Conservation (phyloP, 2,797 vertebrate species). For the Takifugu ocellatus region DNA sequence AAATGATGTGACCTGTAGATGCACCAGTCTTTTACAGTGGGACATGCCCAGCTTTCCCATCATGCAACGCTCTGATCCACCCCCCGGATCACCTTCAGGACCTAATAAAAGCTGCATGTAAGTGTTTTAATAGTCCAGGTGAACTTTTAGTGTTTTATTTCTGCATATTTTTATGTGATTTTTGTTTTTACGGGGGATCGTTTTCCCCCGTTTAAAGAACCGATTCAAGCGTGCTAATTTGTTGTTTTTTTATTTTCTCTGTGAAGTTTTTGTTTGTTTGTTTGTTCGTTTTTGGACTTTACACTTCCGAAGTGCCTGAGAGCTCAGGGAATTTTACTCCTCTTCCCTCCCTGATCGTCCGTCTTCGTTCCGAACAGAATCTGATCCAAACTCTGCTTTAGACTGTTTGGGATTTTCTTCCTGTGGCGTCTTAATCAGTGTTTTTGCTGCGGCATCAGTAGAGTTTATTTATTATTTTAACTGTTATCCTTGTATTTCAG, state of each 20-base stretch:
- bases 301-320: conserved; percentile 67
- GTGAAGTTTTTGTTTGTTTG: background rate
- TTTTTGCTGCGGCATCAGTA: conserved; percentile 32
- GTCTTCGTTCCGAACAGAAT: too few species aligned
- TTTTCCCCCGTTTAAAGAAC: conserved; percentile 41
- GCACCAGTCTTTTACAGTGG: too few species aligned
- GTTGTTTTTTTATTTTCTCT: conserved; percentile 5
- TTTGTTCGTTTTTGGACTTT: background rate
- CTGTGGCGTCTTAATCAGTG: conserved; percentile 27
- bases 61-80: too few species aligned
- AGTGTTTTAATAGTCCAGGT: conserved; percentile 30
- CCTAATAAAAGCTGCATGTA: conserved; percentile 53
- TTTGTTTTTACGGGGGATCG: conserved; percentile 50
- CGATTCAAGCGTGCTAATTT: conserved; percentile 68
- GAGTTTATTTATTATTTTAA: background rate
- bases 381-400: too few species aligned
- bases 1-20: too few species aligned
- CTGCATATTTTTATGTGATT: conserved; percentile 24
- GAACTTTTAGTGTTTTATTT: conserved; percentile 22
- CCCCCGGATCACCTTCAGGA: conserved; percentile 7
- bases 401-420: conserved; percentile 9
- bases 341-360: too few species aligned
- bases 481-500: too few species aligned
- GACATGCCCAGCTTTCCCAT: too few species aligned
- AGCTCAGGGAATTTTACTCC: conserved; percentile 60